Conservation (phyloP, 2,888 invertebrate species). For the Drosophila glabriapex region DNA sequence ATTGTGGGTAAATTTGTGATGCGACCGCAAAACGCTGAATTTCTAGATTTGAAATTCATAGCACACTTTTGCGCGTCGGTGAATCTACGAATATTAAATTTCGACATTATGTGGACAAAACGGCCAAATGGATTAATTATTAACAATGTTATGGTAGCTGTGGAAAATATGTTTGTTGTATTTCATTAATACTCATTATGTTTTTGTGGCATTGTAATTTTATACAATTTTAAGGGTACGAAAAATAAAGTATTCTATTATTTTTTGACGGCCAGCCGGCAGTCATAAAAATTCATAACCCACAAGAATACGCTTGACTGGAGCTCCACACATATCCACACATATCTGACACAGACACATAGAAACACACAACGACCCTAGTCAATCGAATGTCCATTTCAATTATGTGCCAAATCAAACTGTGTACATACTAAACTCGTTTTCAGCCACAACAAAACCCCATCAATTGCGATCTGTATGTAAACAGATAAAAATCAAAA, state of each 20-base stretch:
- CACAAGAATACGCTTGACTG: constrained; percentile 58
- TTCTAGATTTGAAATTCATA: constrained; percentile 24
- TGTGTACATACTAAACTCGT: constrained; percentile 23
- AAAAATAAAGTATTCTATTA: constrained; percentile 68
- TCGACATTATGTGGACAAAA: constrained; percentile 69
- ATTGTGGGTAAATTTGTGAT: constrained; percentile 21
- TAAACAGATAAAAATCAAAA: constrained; percentile 70
- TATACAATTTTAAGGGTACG: constrained; percentile 43
- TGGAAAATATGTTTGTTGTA: constrained; percentile 22
- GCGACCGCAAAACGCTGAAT: constrained; percentile 3
- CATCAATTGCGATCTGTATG: constrained; percentile 48
- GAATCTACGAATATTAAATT: constrained; percentile 45
- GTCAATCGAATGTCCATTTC: constrained; percentile 42
- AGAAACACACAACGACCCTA: constrained; percentile 1
- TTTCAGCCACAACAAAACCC: constrained; percentile 39
- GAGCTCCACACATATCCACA: constrained; percentile 12
- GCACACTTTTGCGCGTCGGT: constrained; percentile 41
- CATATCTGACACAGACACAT: constrained; percentile 7
- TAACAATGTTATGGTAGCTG: constrained; percentile 43
- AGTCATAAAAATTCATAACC: constrained; percentile 72
- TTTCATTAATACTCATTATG: constrained; percentile 40
- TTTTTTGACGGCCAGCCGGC: constrained; percentile 36
- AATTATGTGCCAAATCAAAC: constrained; percentile 64
- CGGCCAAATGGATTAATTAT: constrained; percentile 66
- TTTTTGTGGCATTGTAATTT: constrained; percentile 17